Evolutionary conservation across 2,888 invertebrate species (phyloP), one percentile per base, ranked within the genome.

Genomic region (Drosophila austrosaltans): DNA sequence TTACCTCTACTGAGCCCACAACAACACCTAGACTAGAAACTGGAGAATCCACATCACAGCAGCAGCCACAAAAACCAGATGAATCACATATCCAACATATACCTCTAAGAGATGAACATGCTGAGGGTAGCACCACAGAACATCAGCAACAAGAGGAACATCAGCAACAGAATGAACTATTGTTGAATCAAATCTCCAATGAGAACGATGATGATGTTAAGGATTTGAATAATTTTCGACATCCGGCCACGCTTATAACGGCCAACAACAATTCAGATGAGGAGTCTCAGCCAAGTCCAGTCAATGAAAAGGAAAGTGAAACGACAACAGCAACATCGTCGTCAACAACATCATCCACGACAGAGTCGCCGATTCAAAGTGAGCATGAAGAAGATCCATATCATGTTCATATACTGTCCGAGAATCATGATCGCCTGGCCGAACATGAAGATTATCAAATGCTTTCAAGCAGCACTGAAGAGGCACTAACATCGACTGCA

Each of bases 371-470:
- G 6, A 28, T 64, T 28, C 59, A 72, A 25, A 75, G 66, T 12
- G 86, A 84, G 28, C 79, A 78, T 61, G 87, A 88, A 70, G 89
- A 90, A 79, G 91, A 91, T 89, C 91, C 91, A 58, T 91, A 91
- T 81, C 91, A 91, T 89, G 91, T 85, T 59, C 91, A 91, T 75
- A 91, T 91, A 82, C 81, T 91, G 67, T 91, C 91, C 57, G 91
- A 91, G 72, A 91, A 90, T 79, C 91, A 91, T 83, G 91, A 91
- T 81, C 89, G 89, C 79, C 82, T 91, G 79, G 90, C 90, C 72
- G 91, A 90, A 75, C 91, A 89, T 68, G 91, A 89, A 77, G 91
- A 90, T 82, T 91, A 91, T 84, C 89, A 91, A 82, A 88, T 91
- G 89, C 76, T 89, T 39, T 85, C 86, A 63, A 79, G 86, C 80